These are phyloP conservation scores for Apeira syringaria DNA, from an alignment of 2,888 invertebrate genomes.

Conservation along the genomic window DNA sequence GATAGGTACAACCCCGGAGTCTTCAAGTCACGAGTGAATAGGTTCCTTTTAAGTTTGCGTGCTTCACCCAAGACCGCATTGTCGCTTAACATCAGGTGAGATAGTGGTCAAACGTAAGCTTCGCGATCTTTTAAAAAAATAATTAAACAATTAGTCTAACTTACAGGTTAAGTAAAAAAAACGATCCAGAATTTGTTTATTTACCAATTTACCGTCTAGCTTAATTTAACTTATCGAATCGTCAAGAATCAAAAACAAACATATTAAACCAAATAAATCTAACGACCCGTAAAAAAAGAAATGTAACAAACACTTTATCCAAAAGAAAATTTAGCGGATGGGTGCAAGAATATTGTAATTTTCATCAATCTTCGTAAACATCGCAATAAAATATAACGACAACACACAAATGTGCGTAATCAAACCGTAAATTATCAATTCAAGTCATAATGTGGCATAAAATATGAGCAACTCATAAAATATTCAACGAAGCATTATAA, in stretches of 20 bases:
- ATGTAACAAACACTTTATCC: constrained; percentile 29
- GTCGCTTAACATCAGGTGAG: too few relatives aligned
- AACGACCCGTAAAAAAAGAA: constrained; percentile 29
- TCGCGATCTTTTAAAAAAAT: too few relatives aligned
- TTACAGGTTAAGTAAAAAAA: too few relatives aligned
- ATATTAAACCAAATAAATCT: constrained; percentile 18
- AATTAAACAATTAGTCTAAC: too few relatives aligned
- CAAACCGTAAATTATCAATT: constrained; percentile 48
- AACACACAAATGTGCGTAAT: constrained; percentile 40
- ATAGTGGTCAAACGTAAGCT: too few relatives aligned
- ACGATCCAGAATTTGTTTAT: too few relatives aligned
- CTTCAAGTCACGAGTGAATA: too few relatives aligned
- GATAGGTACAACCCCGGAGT: too few relatives aligned
- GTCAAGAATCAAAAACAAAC: neutral
- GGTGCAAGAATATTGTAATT: constrained; percentile 32
- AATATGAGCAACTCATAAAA: constrained; percentile 52
- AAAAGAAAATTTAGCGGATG: constrained; percentile 30
- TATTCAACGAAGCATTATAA: constrained; percentile 48
- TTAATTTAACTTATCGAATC: too few relatives aligned
- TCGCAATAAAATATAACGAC: constrained; percentile 39
- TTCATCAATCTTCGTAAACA: constrained; percentile 30
- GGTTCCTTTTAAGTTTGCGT: too few relatives aligned
- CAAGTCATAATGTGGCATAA: constrained; percentile 44
- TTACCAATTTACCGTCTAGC: too few relatives aligned
- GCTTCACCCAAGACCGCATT: too few relatives aligned